These are phyloP conservation scores for Porphyrio hochstetteri DNA, from an alignment of 2,113 vertebrate genomes.

Conservation along the genomic window DNA sequence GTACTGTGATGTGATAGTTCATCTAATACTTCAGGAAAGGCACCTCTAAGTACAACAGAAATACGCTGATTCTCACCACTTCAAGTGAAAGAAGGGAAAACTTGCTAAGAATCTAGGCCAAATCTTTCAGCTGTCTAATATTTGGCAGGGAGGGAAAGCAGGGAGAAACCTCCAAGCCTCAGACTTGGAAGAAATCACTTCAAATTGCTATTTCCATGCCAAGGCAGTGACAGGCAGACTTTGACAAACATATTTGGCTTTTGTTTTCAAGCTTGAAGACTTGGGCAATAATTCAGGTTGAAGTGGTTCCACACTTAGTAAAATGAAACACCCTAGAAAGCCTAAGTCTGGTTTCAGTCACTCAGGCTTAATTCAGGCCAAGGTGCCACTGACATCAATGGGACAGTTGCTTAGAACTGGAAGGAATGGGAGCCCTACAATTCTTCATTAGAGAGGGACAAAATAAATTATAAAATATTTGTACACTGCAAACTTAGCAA, in stretches of 20 bases:
- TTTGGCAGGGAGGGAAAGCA: not conserved
- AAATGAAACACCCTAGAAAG: no score
- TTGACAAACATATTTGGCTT: not conserved
- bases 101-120: not conserved
- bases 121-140: not conserved
- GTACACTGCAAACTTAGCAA: not conserved
- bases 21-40: not conserved
- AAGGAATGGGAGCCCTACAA: not conserved
- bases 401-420: not conserved
- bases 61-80: not conserved
- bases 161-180: not conserved
- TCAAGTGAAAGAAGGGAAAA: not conserved
- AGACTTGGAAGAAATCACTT: not conserved
- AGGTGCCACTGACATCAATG: not conserved
- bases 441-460: not conserved
- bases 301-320: not conserved
- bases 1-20: not conserved
- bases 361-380: not conserved
- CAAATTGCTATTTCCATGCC: not conserved
- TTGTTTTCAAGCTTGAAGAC: not conserved
- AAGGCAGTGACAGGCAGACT: not conserved
- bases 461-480: slow-evolving; percentile 6
- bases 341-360: not conserved
- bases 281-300: not conserved
- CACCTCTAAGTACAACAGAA: not conserved